A percentile compares a stretch with the other conserved stretches of the same genome.
Evolutionary conservation across 2,888 invertebrate species (phyloP).

Genomic region (Opisthograptis luteolata): DNA sequence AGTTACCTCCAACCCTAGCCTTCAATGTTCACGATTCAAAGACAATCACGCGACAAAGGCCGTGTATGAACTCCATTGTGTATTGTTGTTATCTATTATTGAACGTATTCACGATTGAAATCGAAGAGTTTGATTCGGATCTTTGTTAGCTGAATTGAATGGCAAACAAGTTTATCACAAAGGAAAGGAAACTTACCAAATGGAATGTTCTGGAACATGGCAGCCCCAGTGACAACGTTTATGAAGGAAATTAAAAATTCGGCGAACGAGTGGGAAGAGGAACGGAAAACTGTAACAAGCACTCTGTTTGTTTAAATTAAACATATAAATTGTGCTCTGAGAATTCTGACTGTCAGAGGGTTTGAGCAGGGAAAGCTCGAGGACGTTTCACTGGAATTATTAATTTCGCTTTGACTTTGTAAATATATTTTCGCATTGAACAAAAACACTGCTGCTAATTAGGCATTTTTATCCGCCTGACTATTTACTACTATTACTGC

Average conservation of each 20-base stretch:
- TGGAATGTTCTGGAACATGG: not conserved
- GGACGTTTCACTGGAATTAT: not conserved
- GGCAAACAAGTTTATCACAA: not conserved
- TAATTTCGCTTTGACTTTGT: slow-evolving; percentile 1
- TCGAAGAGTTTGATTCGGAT: not conserved
- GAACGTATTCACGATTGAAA: not conserved
- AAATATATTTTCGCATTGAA: too few species aligned
- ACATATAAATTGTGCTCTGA: slow-evolving; percentile 9
- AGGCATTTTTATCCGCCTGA: too few species aligned
- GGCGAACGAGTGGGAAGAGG: not conserved
- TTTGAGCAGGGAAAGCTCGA: not conserved
- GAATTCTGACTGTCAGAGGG: not conserved
- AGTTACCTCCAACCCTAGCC: too few species aligned
- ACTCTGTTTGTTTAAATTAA: slow-evolving; percentile 12
- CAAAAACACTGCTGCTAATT: too few species aligned
- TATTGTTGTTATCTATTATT: not conserved
- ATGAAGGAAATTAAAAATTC: not conserved
- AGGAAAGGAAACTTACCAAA: not conserved
- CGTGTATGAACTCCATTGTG: too few species aligned
- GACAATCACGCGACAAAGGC: too few species aligned
- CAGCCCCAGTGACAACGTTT: too few species aligned
- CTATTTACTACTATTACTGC: too few species aligned
- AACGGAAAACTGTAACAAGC: not conserved
- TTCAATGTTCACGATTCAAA: too few species aligned
- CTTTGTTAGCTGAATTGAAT: not conserved